Conservation (phyloP, 2,888 invertebrate genomes). For the Brachypalpus laphriformis region DNA sequence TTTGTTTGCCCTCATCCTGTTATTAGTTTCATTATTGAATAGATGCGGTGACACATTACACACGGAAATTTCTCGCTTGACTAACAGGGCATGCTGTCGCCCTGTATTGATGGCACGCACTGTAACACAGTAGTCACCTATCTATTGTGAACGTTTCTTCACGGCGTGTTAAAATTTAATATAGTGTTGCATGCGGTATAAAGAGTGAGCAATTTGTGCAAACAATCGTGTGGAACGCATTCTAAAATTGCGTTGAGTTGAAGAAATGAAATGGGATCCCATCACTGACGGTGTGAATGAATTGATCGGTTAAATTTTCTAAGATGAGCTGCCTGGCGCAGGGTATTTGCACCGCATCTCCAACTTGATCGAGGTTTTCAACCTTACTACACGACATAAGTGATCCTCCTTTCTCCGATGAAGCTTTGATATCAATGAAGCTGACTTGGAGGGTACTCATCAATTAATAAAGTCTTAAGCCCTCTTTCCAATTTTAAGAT, state of each 20-base stretch:
- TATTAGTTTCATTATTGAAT: slow-evolving; percentile 64
- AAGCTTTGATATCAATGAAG: no score
- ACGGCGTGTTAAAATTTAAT: slow-evolving; percentile 61
- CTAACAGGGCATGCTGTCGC: slow-evolving; percentile 58
- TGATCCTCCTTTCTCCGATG: no score
- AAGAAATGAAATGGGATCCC: background rate
- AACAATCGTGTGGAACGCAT: slow-evolving; percentile 55
- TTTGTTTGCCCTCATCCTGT: slow-evolving; percentile 41
- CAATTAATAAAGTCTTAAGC: no score
- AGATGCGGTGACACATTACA: slow-evolving; percentile 72
- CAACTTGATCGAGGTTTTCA: no score
- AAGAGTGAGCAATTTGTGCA: slow-evolving; percentile 40
- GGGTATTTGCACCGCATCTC: no score
- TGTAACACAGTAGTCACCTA: background rate
- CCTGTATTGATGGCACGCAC: slow-evolving; percentile 59
- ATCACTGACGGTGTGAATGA: background rate
- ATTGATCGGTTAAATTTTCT: background rate
- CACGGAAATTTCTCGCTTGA: slow-evolving; percentile 72
- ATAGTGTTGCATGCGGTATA: slow-evolving; percentile 60
- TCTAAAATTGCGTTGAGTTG: slow-evolving; percentile 11
- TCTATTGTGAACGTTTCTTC: slow-evolving; percentile 19
- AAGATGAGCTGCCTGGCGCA: no score
- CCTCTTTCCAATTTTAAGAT: no score
- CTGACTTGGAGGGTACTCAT: no score
- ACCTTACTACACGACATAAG: no score